Percentiles rank a stretch among this genome's conserved stretches.
Conservation (phyloP, 2,888 invertebrate genomes). For the Thyatira batis region DNA sequence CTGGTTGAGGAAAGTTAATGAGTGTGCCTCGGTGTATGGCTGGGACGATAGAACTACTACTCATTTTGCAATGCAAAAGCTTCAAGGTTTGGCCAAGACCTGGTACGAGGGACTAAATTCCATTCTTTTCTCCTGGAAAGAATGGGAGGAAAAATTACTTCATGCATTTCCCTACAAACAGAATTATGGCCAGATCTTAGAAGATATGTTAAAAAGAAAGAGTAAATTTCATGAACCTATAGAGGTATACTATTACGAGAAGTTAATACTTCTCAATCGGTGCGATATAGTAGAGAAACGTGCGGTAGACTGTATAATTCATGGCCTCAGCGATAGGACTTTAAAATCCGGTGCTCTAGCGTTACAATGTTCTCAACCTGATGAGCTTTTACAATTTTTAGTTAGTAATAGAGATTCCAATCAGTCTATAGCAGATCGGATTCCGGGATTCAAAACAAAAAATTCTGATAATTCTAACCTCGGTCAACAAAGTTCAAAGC, state of each 20-base stretch:
- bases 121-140: neutral
- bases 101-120: too few species aligned
- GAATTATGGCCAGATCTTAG: too few species aligned
- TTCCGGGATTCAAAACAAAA: neutral
- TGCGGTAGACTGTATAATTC: constrained; percentile 27
- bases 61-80: too few species aligned
- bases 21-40: too few species aligned
- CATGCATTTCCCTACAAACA: neutral
- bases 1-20: too few species aligned
- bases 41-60: too few species aligned
- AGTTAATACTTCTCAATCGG: constrained; percentile 16
- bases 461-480: neutral
- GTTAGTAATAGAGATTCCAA: constrained; percentile 14
- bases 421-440: neutral
- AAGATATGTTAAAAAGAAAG: neutral
- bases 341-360: constrained; percentile 19
- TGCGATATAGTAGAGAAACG: constrained; percentile 15
- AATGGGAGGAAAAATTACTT: neutral
- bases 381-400: constrained; percentile 18
- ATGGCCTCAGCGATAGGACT: constrained; percentile 22
- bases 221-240: constrained; percentile 8
- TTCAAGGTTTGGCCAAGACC: too few species aligned
- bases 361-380: constrained; percentile 18
- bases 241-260: constrained; percentile 22
- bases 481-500: neutral